Base-by-base conservation (phyloP, 2,888 invertebrate species). In the Leucania comma region DNA sequence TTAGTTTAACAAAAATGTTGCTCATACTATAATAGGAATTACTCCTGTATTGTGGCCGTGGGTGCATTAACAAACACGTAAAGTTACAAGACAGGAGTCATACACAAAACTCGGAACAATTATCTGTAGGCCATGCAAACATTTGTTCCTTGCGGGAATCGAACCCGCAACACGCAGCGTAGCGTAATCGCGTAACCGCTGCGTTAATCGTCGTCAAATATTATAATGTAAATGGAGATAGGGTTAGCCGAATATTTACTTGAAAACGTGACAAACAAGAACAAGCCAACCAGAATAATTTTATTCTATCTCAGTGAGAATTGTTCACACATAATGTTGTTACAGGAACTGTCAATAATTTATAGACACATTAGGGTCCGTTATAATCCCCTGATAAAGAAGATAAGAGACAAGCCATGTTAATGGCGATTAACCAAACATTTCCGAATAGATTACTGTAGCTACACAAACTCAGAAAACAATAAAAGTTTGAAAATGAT, bases 341-440 rank as follows among this genome's bases (percentile, higher is more conserved):
- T 22, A 57, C n/a, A 10, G 4, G 9, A 50, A 22, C 22, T 51
- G 22, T 26, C 24, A 57, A 46, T 72, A 42, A 26, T 24, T 42
- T 38, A 3, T 24, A 54, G 22, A n/a, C 32, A 5, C 56, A 70
- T 61, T 51, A 74, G n/a, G 29, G 75, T 35, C 24, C 3, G 38
- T 61, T 50, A 57, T 57, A 59, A 51, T 42, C n/a, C 14, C 22
- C 17, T n/a, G 78, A 72, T 72, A 75, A 72, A 12, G 26, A n/a
- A 10, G 58, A 72, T 72, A 63, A 78, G 53, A 58, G 42, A 54
- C 32, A 78, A 59, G 26, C 10, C 42, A 53, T 58, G 53, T 35
- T 72, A 63, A 63, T 63, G 22, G 53, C 20, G 10, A 26, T n/a
- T 59, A 26, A 10, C 53, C 53, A 32, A 63, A 62, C 32, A 48